Evolutionary conservation across 2,797 vertebrate species (phyloP), one percentile per base, ranked within the genome.

Genomic region (Heliangelus exortis): DNA sequence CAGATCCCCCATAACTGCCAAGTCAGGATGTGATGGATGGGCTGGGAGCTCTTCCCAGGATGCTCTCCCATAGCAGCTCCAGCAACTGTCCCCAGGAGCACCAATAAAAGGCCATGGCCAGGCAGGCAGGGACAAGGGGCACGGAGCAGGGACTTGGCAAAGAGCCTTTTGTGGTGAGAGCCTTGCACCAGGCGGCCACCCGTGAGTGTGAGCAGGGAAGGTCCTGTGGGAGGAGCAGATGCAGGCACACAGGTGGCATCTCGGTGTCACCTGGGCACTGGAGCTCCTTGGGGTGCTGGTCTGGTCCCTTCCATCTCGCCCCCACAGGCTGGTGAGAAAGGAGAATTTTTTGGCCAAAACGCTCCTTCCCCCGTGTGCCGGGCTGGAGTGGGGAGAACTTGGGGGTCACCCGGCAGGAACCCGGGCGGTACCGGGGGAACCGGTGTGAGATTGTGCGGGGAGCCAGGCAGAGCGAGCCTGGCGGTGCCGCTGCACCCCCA

Each of bases 341-440:
- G 15, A 55, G 26, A 10, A 43, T 43, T 29, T 45, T 50, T 12
- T 10, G 39, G 39, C 39, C 39, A 39, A 39, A 29, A 53, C 1
- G 6, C 7, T 9, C 9, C 10, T 16, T 22, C 3, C 16, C 6
- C 7, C 4, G 4, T 1, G 33, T 39, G 15, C 4, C 6, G 0
- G 51, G 29, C 9, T 18, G 21, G 50, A 39, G 39, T 39, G 39
- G 39, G 39, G 39, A 39, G 39, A 39, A 11, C 12, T 39, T 36
- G 36, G 36, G 43, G 43, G 43, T 45, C 43, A 45, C 15, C 43
- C 15, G 18, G 45, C 10, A 48, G 47, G 47, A 50, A 53, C 51
- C 51, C 7, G 26, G 26, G 15, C 7, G 15, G 51, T 28, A 53
- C 51, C 26, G 51, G 51, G 16, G 15, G 26, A 25, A 28, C 14